Evolutionary conservation across 2,888 invertebrate species (phyloP).

Genomic region (Argynnis bischoffii): DNA sequence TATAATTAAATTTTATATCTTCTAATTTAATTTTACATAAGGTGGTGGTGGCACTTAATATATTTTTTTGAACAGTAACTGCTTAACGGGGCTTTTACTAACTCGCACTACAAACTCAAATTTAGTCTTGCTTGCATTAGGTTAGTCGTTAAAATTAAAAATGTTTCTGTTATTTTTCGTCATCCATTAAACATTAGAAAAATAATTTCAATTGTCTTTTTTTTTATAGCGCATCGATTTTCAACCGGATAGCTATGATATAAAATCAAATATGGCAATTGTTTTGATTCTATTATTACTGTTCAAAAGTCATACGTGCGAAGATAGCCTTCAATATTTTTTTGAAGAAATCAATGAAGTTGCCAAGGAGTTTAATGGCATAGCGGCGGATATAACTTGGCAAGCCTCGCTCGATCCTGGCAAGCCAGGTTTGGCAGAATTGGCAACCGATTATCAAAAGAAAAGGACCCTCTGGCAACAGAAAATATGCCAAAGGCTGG

Average conservation of each 20-base stretch:
- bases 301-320: conserved; percentile 41
- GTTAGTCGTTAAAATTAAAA: no score
- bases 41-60: no score
- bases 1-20: no score
- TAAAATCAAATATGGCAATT: conserved; percentile 23
- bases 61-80: no score
- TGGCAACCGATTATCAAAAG: conserved; percentile 54
- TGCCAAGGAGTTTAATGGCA: conserved; percentile 55
- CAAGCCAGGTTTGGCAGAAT: conserved; percentile 49
- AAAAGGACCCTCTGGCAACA: conserved; percentile 61
- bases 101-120: no score
- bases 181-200: no score
- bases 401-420: conserved; percentile 57
- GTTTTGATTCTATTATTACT: conserved; percentile 27
- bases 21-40: no score
- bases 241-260: not conserved
- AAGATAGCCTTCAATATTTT: conserved; percentile 45
- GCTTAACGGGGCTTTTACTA: no score
- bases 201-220: no score
- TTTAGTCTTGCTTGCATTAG: no score
- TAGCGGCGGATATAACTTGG: conserved; percentile 70
- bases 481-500: conserved; percentile 53
- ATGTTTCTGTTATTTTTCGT: no score
- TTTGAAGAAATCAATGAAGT: conserved; percentile 63
- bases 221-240: not conserved